phyloP scores from a whole-genome alignment of 2,113 vertebrate species.

The Pterocles orientalis region DNA sequence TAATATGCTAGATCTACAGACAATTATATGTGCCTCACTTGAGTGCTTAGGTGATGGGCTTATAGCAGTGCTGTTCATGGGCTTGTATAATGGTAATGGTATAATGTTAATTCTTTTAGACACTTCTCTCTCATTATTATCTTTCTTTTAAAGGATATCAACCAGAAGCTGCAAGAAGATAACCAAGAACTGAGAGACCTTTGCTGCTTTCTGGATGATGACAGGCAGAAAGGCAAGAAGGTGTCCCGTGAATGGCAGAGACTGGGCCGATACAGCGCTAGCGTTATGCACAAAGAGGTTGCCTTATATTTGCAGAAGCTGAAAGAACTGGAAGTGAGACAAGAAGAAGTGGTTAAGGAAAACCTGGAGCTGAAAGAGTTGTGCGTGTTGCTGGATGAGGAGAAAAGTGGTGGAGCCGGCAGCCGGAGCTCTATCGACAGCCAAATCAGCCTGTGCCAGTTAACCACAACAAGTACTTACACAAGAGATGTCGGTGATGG shows the following conservation, averaged over 20 bases:
- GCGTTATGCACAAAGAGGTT: slow-evolving; percentile 94
- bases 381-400: slow-evolving; percentile 93
- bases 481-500: slow-evolving; percentile 92
- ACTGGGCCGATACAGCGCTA: slow-evolving; percentile 89
- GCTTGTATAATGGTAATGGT: background rate
- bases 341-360: slow-evolving; percentile 91
- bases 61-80: background rate
- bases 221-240: slow-evolving; percentile 94
- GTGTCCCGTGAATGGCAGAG: slow-evolving; percentile 97
- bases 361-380: slow-evolving; percentile 95
- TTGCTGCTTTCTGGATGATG: slow-evolving; percentile 96
- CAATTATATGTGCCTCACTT: background rate
- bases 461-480: slow-evolving; percentile 71
- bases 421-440: slow-evolving; percentile 92
- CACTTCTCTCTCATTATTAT: background rate
- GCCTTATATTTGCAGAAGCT: slow-evolving; percentile 92
- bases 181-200: slow-evolving; percentile 96
- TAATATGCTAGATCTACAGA: background rate
- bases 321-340: slow-evolving; percentile 90
- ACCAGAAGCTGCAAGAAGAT: slow-evolving; percentile 97
- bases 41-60: background rate
- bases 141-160: slow-evolving; percentile 87
- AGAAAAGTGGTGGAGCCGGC: slow-evolving; percentile 79
- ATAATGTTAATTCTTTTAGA: background rate
- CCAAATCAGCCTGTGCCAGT: slow-evolving; percentile 88